Conservation (phyloP, 2,888 invertebrate genomes). For the Apamea anceps region DNA sequence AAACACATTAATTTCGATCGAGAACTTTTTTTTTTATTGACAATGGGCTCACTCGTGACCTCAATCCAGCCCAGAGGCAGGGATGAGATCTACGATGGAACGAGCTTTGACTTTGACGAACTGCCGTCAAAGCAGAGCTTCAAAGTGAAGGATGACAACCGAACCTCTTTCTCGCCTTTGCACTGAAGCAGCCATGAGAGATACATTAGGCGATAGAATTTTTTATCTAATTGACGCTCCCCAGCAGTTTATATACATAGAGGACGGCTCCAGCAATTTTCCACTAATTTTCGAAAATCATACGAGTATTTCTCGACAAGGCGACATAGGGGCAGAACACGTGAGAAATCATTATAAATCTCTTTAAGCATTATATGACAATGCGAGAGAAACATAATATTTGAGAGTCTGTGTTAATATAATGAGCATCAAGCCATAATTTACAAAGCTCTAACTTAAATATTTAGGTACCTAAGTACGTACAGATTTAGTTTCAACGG, state of each 20-base stretch:
- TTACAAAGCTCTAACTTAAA: slow-evolving; percentile 15
- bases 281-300: slow-evolving; percentile 33
- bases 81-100: too few relatives aligned
- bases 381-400: slow-evolving; percentile 12
- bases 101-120: too few relatives aligned
- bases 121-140: neutral
- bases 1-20: too few relatives aligned
- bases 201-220: slow-evolving; percentile 11
- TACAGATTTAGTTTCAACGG: slow-evolving; percentile 22
- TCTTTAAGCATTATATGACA: slow-evolving; percentile 16
- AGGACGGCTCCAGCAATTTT: slow-evolving; percentile 7
- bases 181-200: slow-evolving; percentile 10
- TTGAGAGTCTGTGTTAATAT: slow-evolving; percentile 14
- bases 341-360: slow-evolving; percentile 28
- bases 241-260: slow-evolving; percentile 10
- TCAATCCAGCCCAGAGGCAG: too few relatives aligned
- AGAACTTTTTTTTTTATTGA: too few relatives aligned
- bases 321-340: slow-evolving; percentile 3
- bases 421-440: slow-evolving; percentile 35
- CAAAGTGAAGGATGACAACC: slow-evolving; percentile 1
- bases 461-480: neutral
- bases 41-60: too few relatives aligned
- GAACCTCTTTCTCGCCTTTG: neutral
- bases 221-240: slow-evolving; percentile 4
- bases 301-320: slow-evolving; percentile 24